Conservation (phyloP, 2,113 vertebrate genomes). For the Gallinago jamesoni region DNA sequence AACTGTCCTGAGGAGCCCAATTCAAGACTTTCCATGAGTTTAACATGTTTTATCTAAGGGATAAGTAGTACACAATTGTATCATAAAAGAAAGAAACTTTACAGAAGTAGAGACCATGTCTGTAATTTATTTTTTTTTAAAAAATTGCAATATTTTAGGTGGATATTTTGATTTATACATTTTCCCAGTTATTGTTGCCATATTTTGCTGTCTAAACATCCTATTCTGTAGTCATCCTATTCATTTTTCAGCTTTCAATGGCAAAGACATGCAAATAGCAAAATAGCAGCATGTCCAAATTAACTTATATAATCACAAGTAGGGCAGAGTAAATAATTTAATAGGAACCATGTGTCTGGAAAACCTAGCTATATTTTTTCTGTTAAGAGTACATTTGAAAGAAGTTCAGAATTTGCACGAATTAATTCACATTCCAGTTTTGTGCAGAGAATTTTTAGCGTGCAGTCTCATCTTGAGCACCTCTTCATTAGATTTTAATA, state of each 20-base stretch:
- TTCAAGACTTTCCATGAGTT: neutral
- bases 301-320: neutral
- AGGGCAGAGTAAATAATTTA: neutral
- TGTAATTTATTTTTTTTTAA: neutral
- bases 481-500: neutral
- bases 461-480: neutral
- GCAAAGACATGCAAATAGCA: neutral
- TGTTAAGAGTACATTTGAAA: neutral
- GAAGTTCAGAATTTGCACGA: neutral
- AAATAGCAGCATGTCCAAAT: neutral
- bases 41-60: neutral
- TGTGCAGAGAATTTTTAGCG: neutral
- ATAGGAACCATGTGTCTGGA: neutral
- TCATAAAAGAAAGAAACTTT: neutral
- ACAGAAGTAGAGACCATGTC: neutral
- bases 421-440: neutral
- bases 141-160: neutral
- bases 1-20: neutral
- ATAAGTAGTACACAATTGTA: neutral
- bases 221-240: neutral
- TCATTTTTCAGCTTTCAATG: constrained; percentile 18
- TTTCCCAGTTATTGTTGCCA: neutral
- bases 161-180: neutral
- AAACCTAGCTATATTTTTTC: neutral
- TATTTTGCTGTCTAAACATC: constrained; percentile 10